Percentiles rank a stretch among this genome's conserved stretches.
phyloP scores from a whole-genome alignment of 2,888 invertebrate genomes.

The Crocallis elinguaria region DNA sequence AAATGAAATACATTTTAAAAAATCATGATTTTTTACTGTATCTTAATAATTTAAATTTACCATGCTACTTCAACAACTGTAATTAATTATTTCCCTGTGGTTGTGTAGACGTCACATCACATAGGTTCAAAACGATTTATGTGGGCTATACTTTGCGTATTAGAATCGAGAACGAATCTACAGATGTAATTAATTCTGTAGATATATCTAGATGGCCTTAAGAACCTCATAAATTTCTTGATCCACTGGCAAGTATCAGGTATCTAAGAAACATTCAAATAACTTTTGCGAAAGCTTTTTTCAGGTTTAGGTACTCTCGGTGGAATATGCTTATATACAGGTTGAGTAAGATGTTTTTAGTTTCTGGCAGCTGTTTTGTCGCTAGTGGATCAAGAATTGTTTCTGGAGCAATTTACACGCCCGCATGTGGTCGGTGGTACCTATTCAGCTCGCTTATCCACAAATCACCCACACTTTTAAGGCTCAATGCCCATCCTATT shows the following conservation, averaged over 20 bases:
- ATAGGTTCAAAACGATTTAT: constrained; percentile 18
- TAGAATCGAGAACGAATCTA: constrained; percentile 14
- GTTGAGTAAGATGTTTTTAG: too few relatives aligned
- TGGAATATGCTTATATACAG: constrained; percentile 20
- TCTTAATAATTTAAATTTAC: too few relatives aligned
- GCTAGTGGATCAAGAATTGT: constrained; percentile 27
- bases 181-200: too few relatives aligned
- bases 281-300: not conserved
- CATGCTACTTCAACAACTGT: too few relatives aligned
- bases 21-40: too few relatives aligned
- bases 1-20: too few relatives aligned
- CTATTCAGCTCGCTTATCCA: constrained; percentile 33
- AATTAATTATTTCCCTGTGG: constrained; percentile 27
- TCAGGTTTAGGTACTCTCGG: constrained; percentile 3
- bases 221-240: constrained; percentile 14
- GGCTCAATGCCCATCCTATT: not conserved
- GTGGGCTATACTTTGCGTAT: constrained; percentile 14
- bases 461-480: constrained; percentile 12
- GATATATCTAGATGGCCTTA: too few relatives aligned
- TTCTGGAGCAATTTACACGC: constrained; percentile 18
- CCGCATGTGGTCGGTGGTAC: constrained; percentile 37
- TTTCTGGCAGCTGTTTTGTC: constrained; percentile 1
- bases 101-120: constrained; percentile 36
- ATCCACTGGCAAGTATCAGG: constrained; percentile 12
- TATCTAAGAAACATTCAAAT: constrained; percentile 1